phyloP scores from a whole-genome alignment of 2,113 vertebrate genomes.

The Paramisgurnus dabryanus region DNA sequence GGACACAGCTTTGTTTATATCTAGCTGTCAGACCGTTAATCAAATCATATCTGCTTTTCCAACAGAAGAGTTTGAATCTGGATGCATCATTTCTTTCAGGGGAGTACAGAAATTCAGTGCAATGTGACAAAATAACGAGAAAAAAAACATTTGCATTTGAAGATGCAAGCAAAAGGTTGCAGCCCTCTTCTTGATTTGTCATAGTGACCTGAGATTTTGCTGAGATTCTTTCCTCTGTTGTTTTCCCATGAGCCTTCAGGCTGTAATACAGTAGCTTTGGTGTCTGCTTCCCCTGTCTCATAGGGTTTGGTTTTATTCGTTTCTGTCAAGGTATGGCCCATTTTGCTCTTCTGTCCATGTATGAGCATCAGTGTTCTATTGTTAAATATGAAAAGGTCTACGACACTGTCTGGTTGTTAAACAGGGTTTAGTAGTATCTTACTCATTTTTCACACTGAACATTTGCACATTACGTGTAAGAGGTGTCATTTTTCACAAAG shows the following conservation, averaged over 20 bases:
- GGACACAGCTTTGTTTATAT: slow-evolving; percentile 41
- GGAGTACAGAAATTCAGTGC: slow-evolving; percentile 8
- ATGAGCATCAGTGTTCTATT: slow-evolving; percentile 20
- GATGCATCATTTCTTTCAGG: slow-evolving; percentile 44
- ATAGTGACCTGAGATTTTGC: neutral
- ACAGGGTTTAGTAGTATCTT: neutral
- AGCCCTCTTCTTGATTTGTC: neutral
- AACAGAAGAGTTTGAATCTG: slow-evolving; percentile 27
- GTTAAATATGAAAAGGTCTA: neutral
- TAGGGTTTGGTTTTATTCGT: slow-evolving; percentile 35
- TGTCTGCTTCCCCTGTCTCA: slow-evolving; percentile 44
- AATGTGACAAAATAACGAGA: neutral
- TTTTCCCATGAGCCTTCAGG: slow-evolving; percentile 41
- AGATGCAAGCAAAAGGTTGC: slow-evolving; percentile 5
- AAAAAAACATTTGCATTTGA: neutral
- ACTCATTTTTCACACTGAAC: neutral
- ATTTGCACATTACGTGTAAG: slow-evolving; percentile 1
- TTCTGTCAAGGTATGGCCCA: slow-evolving; percentile 5
- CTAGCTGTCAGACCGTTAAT: slow-evolving; percentile 1
- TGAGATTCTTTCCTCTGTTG: slow-evolving; percentile 18
- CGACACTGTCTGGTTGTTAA: neutral
- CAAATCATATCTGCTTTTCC: slow-evolving; percentile 34
- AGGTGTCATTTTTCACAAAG: slow-evolving; percentile 13
- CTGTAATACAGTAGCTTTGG: slow-evolving; percentile 49
- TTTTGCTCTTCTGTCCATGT: slow-evolving; percentile 45